These are phyloP conservation scores for Tor tambroides DNA, from an alignment of 2,113 vertebrate species.

Conservation along the genomic window DNA sequence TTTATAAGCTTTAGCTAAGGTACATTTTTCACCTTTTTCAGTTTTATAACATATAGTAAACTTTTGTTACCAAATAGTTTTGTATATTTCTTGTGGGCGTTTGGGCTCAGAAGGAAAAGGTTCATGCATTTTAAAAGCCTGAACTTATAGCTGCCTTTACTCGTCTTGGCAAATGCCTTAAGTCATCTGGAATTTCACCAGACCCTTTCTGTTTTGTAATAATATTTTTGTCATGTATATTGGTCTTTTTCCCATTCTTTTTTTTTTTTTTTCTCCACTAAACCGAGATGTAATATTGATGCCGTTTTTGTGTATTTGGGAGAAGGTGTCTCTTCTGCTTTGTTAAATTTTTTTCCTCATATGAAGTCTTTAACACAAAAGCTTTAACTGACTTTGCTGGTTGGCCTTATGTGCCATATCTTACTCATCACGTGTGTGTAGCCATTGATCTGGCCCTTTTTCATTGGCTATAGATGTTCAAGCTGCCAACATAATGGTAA, in stretches of 20 bases:
- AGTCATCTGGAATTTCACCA: constrained; percentile 45
- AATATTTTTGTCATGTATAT: constrained; percentile 51
- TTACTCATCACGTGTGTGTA: background rate
- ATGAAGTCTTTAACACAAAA: constrained; percentile 46
- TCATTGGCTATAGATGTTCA: background rate
- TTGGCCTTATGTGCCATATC: background rate
- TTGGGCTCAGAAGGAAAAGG: constrained; percentile 54
- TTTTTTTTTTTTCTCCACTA: background rate
- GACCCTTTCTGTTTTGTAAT: constrained; percentile 50
- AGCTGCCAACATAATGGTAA: background rate
- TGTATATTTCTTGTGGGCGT: constrained; percentile 65
- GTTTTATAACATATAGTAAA: constrained; percentile 85
- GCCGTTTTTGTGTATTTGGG: constrained; percentile 25
- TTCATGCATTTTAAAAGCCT: constrained; percentile 29
- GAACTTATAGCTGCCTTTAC: constrained; percentile 54
- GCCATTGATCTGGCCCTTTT: constrained; percentile 12
- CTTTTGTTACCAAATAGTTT: constrained; percentile 91
- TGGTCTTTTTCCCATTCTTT: background rate
- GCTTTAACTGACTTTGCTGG: constrained; percentile 50
- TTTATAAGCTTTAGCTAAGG: constrained; percentile 94
- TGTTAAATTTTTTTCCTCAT: background rate
- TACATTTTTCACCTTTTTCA: constrained; percentile 91
- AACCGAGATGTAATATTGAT: constrained; percentile 30
- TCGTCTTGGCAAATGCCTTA: constrained; percentile 53
- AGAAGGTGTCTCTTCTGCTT: constrained; percentile 32